Percentiles rank a stretch among this genome's conserved stretches.
Evolutionary conservation across 2,113 vertebrate genomes (phyloP).

Genomic region (Merops nubicus): DNA sequence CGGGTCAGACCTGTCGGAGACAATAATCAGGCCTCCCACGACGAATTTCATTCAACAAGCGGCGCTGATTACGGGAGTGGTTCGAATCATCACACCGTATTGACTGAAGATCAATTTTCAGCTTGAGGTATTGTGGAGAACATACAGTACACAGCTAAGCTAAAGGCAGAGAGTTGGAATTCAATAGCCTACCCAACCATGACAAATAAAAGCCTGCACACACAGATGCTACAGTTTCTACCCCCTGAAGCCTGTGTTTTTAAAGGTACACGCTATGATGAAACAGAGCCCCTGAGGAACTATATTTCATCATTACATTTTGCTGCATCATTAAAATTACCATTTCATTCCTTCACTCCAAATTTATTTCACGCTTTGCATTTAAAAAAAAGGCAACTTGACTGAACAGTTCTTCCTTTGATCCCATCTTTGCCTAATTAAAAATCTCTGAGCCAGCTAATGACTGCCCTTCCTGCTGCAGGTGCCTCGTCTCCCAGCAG

Average conservation of each 20-base stretch:
- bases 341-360: not conserved
- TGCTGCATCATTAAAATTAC: not conserved
- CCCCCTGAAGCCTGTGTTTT: not conserved
- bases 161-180: constrained; percentile 1
- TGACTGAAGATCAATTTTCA: constrained; percentile 71
- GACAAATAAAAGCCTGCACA: constrained; percentile 33
- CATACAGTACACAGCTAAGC: not conserved
- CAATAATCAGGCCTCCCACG: constrained; percentile 53
- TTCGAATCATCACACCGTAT: constrained; percentile 36
- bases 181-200: constrained; percentile 57
- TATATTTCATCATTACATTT: not conserved
- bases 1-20: constrained; percentile 32
- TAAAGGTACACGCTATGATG: not conserved
- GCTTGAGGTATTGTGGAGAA: constrained; percentile 50
- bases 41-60: constrained; percentile 54
- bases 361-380: not conserved
- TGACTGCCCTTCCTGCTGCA: not conserved
- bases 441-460: not conserved
- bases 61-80: not conserved
- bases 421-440: not conserved
- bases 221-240: not conserved
- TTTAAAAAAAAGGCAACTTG: not conserved
- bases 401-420: not conserved
- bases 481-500: not conserved
- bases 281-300: not conserved